These are phyloP conservation scores for Selenia dentaria DNA, from an alignment of 2,888 invertebrate species.

Conservation along the genomic window DNA sequence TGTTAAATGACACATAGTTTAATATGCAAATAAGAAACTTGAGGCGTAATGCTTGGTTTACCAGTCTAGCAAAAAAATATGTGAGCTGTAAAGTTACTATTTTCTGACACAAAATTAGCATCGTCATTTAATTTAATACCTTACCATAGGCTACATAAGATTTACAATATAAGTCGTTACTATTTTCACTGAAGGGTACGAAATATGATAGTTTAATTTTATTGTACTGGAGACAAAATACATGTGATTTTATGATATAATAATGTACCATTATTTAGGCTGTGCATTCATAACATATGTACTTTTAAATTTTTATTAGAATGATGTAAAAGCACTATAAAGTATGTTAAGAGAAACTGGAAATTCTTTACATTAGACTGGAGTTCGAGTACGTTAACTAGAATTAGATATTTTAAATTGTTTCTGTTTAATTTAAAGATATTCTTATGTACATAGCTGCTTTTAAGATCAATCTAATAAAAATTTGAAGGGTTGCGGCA, in stretches of 20 bases:
- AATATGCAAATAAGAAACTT: not conserved
- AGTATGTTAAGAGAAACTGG: too few species aligned
- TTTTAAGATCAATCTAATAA: too few species aligned
- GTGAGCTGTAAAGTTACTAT: constrained; percentile 12
- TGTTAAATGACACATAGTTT: constrained; percentile 11
- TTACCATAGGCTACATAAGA: not conserved
- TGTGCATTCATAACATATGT: constrained; percentile 52
- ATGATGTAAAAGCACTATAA: too few species aligned
- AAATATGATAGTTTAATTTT: too few species aligned
- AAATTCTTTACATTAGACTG: too few species aligned
- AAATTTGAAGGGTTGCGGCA: too few species aligned
- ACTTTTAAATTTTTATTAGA: too few species aligned
- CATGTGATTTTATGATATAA: constrained; percentile 37
- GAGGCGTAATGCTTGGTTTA: not conserved
- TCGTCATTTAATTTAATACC: constrained; percentile 9
- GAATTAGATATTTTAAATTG: too few species aligned
- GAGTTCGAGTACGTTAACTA: too few species aligned
- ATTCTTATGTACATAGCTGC: too few species aligned
- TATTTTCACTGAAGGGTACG: constrained; percentile 6
- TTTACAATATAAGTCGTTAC: not conserved
- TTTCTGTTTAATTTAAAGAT: too few species aligned
- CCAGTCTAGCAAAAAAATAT: too few species aligned
- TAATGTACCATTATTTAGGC: constrained; percentile 52
- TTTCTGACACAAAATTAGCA: constrained; percentile 13
- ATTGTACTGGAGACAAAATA: constrained; percentile 19